A percentile compares a stretch with the other conserved stretches of the same genome.
phyloP scores from a whole-genome alignment of 2,888 invertebrate genomes.

The Eupithecia insigniata region DNA sequence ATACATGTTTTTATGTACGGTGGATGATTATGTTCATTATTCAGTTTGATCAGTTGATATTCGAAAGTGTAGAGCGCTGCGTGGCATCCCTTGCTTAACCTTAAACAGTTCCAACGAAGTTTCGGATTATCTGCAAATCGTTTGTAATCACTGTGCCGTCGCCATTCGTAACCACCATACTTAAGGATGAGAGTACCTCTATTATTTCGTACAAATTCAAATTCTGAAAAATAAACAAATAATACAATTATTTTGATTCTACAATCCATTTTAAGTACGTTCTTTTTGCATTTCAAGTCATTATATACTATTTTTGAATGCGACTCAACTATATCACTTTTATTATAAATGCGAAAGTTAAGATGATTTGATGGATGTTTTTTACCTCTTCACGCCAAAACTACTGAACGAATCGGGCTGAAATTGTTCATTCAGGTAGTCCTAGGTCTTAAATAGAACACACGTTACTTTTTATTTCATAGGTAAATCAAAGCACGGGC shows the following conservation, averaged over 20 bases:
- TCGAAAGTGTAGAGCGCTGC: conserved; percentile 14
- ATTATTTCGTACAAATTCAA: neutral
- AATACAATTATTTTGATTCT: neutral
- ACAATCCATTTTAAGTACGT: neutral
- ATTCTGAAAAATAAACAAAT: conserved; percentile 5
- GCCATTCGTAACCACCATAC: conserved; percentile 1
- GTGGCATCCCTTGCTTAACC: neutral
- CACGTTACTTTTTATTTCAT: too few species aligned
- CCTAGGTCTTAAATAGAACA: too few species aligned
- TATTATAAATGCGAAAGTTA: too few species aligned
- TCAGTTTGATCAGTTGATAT: conserved; percentile 16
- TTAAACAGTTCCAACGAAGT: conserved; percentile 7
- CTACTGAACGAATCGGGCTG: too few species aligned
- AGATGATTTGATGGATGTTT: too few species aligned
- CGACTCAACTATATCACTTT: too few species aligned
- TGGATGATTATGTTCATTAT: conserved; percentile 23
- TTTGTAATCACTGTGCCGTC: conserved; percentile 10
- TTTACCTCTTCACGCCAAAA: too few species aligned
- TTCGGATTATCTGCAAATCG: neutral
- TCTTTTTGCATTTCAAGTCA: neutral
- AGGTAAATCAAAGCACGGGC: too few species aligned
- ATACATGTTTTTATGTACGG: neutral
- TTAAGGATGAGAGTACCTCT: neutral
- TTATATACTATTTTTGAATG: neutral
- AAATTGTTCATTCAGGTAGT: too few species aligned